Evolutionary conservation across 2,113 vertebrate genomes (phyloP).

Genomic region (Pedetes capensis): DNA sequence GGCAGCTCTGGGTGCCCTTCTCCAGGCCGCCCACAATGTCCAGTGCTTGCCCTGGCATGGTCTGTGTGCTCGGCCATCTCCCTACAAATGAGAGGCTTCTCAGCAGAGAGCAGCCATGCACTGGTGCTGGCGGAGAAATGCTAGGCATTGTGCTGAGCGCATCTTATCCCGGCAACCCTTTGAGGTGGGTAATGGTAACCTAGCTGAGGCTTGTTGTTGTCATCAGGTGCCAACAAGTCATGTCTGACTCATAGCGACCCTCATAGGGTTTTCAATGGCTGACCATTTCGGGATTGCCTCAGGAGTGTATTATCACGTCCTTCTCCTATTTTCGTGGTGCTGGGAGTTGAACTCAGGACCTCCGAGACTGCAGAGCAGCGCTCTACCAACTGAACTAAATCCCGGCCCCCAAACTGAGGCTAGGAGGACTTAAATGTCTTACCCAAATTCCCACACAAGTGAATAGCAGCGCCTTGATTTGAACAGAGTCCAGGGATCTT

Average conservation of each 20-base stretch:
- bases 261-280: too few relatives aligned
- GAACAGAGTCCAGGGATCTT: not conserved
- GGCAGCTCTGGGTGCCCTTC: not conserved
- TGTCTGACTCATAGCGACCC: too few relatives aligned
- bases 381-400: too few relatives aligned
- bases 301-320: too few relatives aligned
- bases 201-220: too few relatives aligned
- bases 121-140: too few relatives aligned
- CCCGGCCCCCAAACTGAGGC: too few relatives aligned
- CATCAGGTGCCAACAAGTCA: too few relatives aligned
- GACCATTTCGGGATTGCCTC: too few relatives aligned
- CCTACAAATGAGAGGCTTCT: not conserved
- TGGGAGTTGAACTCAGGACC: too few relatives aligned
- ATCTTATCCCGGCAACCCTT: not conserved
- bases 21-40: not conserved
- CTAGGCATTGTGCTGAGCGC: not conserved
- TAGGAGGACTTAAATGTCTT: not conserved
- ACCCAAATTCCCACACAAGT: not conserved
- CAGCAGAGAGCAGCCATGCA: rapidly evolving
- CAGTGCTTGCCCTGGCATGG: not conserved
- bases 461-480: not conserved
- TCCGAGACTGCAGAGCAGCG: too few relatives aligned
- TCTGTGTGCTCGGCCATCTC: not conserved
- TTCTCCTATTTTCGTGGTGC: too few relatives aligned
- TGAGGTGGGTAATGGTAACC: not conserved